These are phyloP conservation scores for Hyalella azteca DNA, from an alignment of 2,888 invertebrate species.

Conservation along the genomic window DNA sequence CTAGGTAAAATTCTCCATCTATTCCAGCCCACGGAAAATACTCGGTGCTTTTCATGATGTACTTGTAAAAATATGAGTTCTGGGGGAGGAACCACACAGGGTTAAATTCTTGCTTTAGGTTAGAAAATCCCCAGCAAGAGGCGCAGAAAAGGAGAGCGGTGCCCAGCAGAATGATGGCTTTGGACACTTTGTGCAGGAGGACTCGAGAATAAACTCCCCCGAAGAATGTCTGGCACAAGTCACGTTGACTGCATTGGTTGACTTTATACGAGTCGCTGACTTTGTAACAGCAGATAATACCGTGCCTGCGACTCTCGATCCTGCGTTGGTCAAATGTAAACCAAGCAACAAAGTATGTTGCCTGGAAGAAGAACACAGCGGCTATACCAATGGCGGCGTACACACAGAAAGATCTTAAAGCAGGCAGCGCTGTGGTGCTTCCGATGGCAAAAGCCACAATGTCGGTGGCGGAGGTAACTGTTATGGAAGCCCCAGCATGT, in stretches of 20 bases:
- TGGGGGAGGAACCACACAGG: conserved; percentile 80
- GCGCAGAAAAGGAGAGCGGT: conserved; percentile 47
- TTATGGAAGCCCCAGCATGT: conserved; percentile 83
- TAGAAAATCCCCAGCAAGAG: conserved; percentile 63
- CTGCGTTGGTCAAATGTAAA: conserved; percentile 73
- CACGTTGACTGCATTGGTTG: conserved; percentile 67
- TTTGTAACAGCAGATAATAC: conserved; percentile 72
- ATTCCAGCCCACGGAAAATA: conserved; percentile 73
- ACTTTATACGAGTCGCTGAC: conserved; percentile 68
- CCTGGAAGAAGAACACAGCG: conserved; percentile 76
- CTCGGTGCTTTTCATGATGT: conserved; percentile 67
- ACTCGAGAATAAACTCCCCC: conserved; percentile 67
- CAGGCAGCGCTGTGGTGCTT: conserved; percentile 79
- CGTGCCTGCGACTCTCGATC: conserved; percentile 68
- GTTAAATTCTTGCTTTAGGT: conserved; percentile 79
- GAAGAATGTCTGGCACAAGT: conserved; percentile 70
- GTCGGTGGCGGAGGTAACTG: conserved; percentile 82
- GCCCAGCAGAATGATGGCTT: conserved; percentile 66
- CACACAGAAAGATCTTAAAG: conserved; percentile 80
- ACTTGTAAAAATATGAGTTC: conserved; percentile 72
- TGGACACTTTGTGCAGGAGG: conserved; percentile 59
- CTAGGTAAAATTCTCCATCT: conserved; percentile 48
- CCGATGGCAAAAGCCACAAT: conserved; percentile 80
- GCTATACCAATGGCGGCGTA: conserved; percentile 80
- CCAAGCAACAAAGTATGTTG: conserved; percentile 82